Base-by-base conservation (phyloP, 2,797 vertebrate genomes). In the Enteromius anoplus region DNA sequence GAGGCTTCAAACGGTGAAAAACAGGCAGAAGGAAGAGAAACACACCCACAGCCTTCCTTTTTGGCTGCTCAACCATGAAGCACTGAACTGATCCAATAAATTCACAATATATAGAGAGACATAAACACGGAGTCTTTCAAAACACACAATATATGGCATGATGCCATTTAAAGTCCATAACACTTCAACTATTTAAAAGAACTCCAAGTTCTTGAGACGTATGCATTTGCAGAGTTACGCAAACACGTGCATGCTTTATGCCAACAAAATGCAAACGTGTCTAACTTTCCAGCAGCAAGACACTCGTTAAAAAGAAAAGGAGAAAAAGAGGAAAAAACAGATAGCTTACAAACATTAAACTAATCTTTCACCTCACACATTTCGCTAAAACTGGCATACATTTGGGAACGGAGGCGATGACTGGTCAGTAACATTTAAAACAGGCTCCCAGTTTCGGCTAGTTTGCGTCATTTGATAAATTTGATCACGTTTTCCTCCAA, bases 251-350 rank as follows among this genome's bases (percentile, higher is more conserved):
- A 84, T 82, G 75, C 51, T 77, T 68, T 85, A 75, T 62, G 76
- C 66, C 79, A 70, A 85, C 68, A 34, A 60, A 58, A n/a, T 23
- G 7, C 8, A 47, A 49, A 51, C 29, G 58, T 60, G 69, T 85
- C 86, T 5, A 84, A 86, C 86, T 85, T 86, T 42, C 85, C 88
- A 70, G 88, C 88, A 86, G 85, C 73, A 71, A 87, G 76, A 84
- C 85, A 60, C 70, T 21, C 26, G 40, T 65, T 15, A 26, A 8
- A 40, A 53, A 23, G 40, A 80, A 80, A 8, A 19, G 6, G 9
- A 55, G 37, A 26, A 72, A 10, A 4, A 23, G 37, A 4, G 4
- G 5, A 65, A 53, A 49, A 55, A 53, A 72, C 21, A 7, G 19
- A 14, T n/a, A 76, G 12, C 17, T 45, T 5, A 55, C 12, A 75